Base-by-base conservation (phyloP, 2,888 invertebrate genomes). In the Torymus texanus region DNA sequence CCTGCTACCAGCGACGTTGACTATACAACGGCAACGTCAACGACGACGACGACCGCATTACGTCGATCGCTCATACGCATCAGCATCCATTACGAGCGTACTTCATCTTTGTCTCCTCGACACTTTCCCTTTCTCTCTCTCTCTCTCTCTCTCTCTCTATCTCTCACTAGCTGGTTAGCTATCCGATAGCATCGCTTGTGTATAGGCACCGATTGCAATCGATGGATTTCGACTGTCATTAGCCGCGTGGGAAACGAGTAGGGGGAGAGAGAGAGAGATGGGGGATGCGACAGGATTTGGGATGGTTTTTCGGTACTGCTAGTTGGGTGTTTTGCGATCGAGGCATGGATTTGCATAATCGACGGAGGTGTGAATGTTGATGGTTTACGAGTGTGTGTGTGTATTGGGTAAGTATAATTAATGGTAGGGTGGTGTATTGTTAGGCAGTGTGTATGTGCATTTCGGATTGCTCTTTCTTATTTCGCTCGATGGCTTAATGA, bases 211-310 rank as follows among this genome's bases (percentile, higher is more conserved):
- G 85, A 87, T 80, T 83, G 82, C 82, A 85, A 87, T 86, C 86
- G 83, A 84, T 83, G 83, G 85, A 85, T 85, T 84, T 85, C 81
- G 73, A 81, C 83, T 83, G 83, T 84, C 83, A 86, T 84, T 85
- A 85, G 85, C 81, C 79, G 72, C 80, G 79, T 81, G 79, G 83
- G 79, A 84, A 84, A 84, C 83, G 82, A 51, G 65, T 73, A 16
- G 4, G 18, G 53, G 18, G 61, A 8, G 12, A 79, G 71, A 80
- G 75, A 29, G 13, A 13, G 62, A 50, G 51, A 51, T 18, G 55
- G 65, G 21, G 65, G 65, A 50, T 5, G 10, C 10, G 41, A 41
- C 41, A 41, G 41, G 41, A 8, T 41, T 41, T 41, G 41, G 41
- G 41, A 41, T 41, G 41, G 41, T 41, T 41, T 41, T 41, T 41